Base-by-base conservation (phyloP, 2,113 vertebrate genomes). In the Gallinago media region DNA sequence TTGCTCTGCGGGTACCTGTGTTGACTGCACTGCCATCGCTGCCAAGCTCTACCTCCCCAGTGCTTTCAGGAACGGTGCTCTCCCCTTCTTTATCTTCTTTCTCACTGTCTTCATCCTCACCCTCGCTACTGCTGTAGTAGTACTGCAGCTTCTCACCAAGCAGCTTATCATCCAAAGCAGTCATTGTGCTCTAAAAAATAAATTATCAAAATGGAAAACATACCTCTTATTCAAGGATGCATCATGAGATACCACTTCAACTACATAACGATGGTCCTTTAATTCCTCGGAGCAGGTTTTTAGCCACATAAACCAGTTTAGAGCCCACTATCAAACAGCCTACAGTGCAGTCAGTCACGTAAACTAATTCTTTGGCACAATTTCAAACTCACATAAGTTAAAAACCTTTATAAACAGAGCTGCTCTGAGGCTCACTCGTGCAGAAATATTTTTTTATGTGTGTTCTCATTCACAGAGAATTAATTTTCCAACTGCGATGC, bases 91-190 rank as follows among this genome's bases (percentile, higher is more conserved):
- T 97, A 27, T 99, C 99, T 61, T 99, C 99, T 2, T 97, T 98
- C 75, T 99, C 99, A 4, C 99, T 99, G 93, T 99, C 99, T 92
- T 99, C 99, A 52, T 99, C 99, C 81, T 99, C 99, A 31, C 99
- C 99, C 72, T 99, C 99, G 14, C 99, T 99, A 95, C 99, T 99
- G 98, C 99, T 99, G 95, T 99, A 99, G 89, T 99, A 99, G 88
- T 99, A 99, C 97, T 99, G 99, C 89, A 99, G 98, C 97, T 99
- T 99, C 98, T 99, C 99, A 19, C 99, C 99, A 63, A 99, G 98
- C 29, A 99, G 74, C 88, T 99, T 99, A 94, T 99, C 99, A 42
- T 99, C 99, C 88, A 99, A 72, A n/a, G 99, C 98, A 3, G 99
- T 99, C 99, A 99, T 99, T 88, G 55, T 96, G 59, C 50, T 42